Evolutionary conservation across 1,140 invertebrate species (phyloP), one percentile per base, ranked within the genome.

Genomic region (Heliothis virescens): DNA sequence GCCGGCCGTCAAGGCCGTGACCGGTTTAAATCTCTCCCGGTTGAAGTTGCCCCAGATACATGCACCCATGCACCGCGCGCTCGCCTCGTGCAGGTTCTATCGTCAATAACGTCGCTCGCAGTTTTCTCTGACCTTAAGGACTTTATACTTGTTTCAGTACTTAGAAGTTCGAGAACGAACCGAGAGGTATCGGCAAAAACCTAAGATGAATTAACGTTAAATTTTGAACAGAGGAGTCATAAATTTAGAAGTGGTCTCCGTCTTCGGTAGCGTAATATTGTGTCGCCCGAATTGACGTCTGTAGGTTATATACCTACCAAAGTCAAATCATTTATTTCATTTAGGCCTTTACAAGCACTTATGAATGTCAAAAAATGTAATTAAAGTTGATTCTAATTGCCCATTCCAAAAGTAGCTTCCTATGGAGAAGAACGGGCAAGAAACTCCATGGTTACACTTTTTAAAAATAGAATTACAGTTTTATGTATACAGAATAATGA

Each of bases 1-100:
- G 79, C 71, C 73, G 26, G 41, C n/a, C 50, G 65, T 80, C 69
- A 80, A 80, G 79, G 60, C 52, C 79, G 18, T 59, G 60, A 73
- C 78, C 78, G 78, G 21, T 62, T 62, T 79, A 79, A 71, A 69
- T 72, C 55, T 47, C 34, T 59, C 47, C 41, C 34, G 62, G 69
- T 41, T 29, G 41, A 72, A 55, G n/a, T 53, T 29, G 63, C 53
- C 52, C 76, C 47, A 71, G 63, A 55, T 79, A 59, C 53, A 29
- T 59, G n/a, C 48, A 11, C 7, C 50, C 41, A 26, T 18, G 62
- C 62, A 53, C 52, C n/a, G n/a, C 52, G 12, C n/a, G 34, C 34
- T 9, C 34, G 34, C 5, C 34, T 5, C 34, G 34, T 41, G 34
- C 34, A 5, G 3, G 34, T 41, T 9, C 34, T 9, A 41, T 5